Evolutionary conservation across 2,888 invertebrate genomes (phyloP).

Genomic region (Augiades crinisus): DNA sequence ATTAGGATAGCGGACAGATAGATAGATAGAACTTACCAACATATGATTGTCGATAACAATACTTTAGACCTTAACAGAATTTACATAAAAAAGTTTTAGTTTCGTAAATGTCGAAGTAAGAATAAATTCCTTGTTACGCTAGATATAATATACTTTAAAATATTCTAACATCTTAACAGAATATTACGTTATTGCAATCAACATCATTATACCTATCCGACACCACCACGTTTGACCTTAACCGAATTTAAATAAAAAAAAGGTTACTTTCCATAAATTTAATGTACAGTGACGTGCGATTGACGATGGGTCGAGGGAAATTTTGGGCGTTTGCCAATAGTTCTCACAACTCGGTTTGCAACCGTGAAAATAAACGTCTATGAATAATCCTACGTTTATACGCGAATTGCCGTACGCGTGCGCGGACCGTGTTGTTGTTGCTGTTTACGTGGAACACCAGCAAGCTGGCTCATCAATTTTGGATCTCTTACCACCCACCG

Average conservation of each 20-base stretch:
- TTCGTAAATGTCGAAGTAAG: too few relatives aligned
- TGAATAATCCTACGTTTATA: slow-evolving; percentile 63
- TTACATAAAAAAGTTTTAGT: too few relatives aligned
- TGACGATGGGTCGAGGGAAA: slow-evolving; percentile 10
- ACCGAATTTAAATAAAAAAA: slow-evolving; percentile 1
- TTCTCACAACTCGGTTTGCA: slow-evolving; percentile 43
- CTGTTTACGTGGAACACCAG: slow-evolving; percentile 7
- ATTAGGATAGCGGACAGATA: too few relatives aligned
- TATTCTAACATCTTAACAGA: too few relatives aligned
- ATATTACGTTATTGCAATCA: too few relatives aligned
- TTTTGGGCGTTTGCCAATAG: slow-evolving; percentile 59
- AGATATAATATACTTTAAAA: too few relatives aligned
- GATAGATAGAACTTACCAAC: too few relatives aligned
- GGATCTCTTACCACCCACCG: slow-evolving; percentile 92
- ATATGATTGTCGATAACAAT: too few relatives aligned
- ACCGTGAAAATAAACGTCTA: slow-evolving; percentile 74
- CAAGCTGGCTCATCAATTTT: slow-evolving; percentile 93
- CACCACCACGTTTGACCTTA: not conserved
- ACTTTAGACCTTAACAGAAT: too few relatives aligned
- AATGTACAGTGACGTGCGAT: not conserved
- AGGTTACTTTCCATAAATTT: not conserved
- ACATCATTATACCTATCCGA: too few relatives aligned
- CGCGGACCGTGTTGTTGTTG: slow-evolving; percentile 21
- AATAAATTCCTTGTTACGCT: too few relatives aligned
- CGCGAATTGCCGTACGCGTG: slow-evolving; percentile 36